Percentiles rank a stretch among this genome's conserved stretches.
These are phyloP conservation scores for Pluvialis apricaria DNA, from an alignment of 2,113 vertebrate genomes.

Conservation along the genomic window DNA sequence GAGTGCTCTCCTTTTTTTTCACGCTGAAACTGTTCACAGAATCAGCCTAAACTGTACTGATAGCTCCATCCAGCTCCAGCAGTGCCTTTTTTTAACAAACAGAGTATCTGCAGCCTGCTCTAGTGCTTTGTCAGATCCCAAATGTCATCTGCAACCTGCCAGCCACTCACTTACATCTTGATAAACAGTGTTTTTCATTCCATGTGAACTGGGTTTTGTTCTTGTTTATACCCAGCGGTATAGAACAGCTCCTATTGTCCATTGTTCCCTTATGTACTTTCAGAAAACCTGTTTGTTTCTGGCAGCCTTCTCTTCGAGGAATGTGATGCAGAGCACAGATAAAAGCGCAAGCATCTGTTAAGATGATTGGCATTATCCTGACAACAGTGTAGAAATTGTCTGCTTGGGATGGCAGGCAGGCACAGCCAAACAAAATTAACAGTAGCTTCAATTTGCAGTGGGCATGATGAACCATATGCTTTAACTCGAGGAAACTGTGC, in stretches of 20 bases:
- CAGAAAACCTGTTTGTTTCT: slow-evolving; percentile 37
- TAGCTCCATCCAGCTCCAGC: neutral
- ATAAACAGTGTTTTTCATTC: slow-evolving; percentile 21
- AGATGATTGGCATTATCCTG: slow-evolving; percentile 4
- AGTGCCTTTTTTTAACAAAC: neutral
- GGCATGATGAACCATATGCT: neutral
- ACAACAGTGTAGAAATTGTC: neutral
- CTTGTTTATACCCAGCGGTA: slow-evolving; percentile 13
- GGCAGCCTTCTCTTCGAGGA: slow-evolving; percentile 10
- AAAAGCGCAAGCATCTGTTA: neutral
- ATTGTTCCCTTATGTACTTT: slow-evolving; percentile 38
- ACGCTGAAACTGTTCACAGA: neutral
- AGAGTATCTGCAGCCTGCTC: neutral
- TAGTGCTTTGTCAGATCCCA: neutral
- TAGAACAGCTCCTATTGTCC: slow-evolving; percentile 42
- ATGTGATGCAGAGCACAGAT: slow-evolving; percentile 28
- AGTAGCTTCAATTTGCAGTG: neutral
- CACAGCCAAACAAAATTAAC: neutral
- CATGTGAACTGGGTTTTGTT: slow-evolving; percentile 32
- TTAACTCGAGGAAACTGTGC: neutral
- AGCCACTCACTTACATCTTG: neutral
- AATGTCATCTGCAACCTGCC: neutral
- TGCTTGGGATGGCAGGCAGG: neutral
- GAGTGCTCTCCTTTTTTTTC: neutral
- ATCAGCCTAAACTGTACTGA: neutral